These are phyloP conservation scores for Indicator indicator DNA, from an alignment of 2,113 vertebrate genomes.

Conservation along the genomic window DNA sequence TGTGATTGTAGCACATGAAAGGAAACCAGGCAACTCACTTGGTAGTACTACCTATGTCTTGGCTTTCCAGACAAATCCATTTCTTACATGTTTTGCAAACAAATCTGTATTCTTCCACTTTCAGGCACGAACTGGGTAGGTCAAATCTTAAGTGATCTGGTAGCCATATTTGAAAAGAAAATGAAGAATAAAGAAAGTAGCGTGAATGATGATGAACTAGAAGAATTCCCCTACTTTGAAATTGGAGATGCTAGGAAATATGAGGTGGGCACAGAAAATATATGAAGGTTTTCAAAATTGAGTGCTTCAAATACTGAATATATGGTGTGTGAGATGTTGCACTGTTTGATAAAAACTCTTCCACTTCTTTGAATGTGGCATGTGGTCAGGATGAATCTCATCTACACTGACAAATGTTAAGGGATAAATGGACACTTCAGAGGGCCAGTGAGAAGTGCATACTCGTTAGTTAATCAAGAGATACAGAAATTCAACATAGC, in stretches of 20 bases:
- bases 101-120: not conserved
- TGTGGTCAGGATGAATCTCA: not conserved
- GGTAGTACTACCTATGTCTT: not conserved
- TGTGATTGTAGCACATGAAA: not conserved
- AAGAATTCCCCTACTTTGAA: not conserved
- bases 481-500: not conserved
- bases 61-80: not conserved
- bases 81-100: not conserved
- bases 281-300: not conserved
- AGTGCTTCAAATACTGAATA: not conserved
- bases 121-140: constrained; percentile 53
- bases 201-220: not conserved
- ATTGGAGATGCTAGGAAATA: constrained; percentile 20
- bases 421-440: not conserved
- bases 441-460: not conserved
- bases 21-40: not conserved
- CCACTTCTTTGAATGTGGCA: not conserved
- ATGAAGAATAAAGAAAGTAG: not conserved
- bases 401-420: not conserved
- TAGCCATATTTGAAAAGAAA: constrained; percentile 1
- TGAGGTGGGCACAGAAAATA: not conserved
- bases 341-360: not conserved
- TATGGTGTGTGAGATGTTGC: not conserved
- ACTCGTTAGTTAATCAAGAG: not conserved
- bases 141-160: constrained; percentile 25